Evolutionary conservation across 2,113 vertebrate genomes (phyloP).

Genomic region (Ceyx cyanopectus): DNA sequence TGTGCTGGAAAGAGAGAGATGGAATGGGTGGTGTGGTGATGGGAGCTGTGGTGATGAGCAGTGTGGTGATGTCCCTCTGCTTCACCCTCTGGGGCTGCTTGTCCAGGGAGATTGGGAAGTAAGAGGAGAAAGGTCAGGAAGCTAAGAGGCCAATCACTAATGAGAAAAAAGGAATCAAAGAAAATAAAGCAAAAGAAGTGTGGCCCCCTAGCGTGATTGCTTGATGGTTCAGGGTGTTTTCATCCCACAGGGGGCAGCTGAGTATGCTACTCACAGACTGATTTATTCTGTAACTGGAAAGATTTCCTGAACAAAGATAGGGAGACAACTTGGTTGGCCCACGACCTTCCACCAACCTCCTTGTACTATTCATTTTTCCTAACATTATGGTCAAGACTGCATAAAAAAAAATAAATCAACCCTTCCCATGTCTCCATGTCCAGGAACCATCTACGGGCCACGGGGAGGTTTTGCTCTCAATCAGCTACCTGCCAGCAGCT

Average conservation of each 20-base stretch:
- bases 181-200: background rate
- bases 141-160: background rate
- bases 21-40: background rate
- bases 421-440: background rate
- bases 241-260: background rate
- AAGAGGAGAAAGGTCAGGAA: background rate
- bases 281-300: background rate
- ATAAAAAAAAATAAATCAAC: background rate
- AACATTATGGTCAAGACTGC: background rate
- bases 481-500: conserved; percentile 90
- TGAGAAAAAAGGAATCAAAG: background rate
- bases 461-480: conserved; percentile 87
- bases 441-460: conserved; percentile 76
- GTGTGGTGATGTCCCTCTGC: background rate
- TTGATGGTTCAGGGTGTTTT: background rate
- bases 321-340: background rate
- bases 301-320: background rate
- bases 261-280: background rate
- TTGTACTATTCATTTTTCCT: background rate
- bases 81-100: background rate
- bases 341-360: background rate
- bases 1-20: background rate
- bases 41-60: background rate
- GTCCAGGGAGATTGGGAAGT: background rate
- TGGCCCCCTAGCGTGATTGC: background rate